Base-by-base conservation (phyloP, 2,888 invertebrate species). In the Aproaerema taeniolella region DNA sequence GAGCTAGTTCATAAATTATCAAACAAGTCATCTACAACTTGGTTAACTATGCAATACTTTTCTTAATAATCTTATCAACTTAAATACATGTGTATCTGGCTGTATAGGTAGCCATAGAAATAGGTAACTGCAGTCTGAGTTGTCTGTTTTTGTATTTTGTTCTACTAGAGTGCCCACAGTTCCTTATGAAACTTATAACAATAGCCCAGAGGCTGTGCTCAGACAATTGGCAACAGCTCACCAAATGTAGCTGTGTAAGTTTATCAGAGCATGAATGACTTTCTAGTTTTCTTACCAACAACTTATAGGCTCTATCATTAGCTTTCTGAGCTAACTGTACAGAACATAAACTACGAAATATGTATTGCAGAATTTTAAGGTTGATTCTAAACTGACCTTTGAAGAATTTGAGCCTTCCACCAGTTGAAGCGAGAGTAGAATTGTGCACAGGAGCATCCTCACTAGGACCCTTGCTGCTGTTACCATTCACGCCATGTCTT, bases 341-440 rank as follows among this genome's bases (percentile, higher is more conserved):
- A 20, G 4, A 6, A 6, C 20, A 20, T 20, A 20, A 20, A 20
- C 20, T 20, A 20, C 20, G 20, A 20, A 20, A 20, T 20, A 20
- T 20, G 4, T 20, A 20, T 8, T 6, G 20, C 8, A 20, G 8
- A 20, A 6, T 6, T 20, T 6, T 8, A 20, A 20, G 8, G 20
- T 20, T 20, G n/a, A n/a, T 20, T 20, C 20, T 32, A 43, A 44
- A 77, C 74, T 68, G 67, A 91, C 92, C 91, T 89, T 93, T 93
- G 74, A 92, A 93, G 81, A 93, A 93, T 74, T 93, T 93, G 55
- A 93, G 90, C 61, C 93, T 89, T 66, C 93, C 93, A 58, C 93
- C 93, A 69, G 91, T 88, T 49, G 86, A 66, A 61, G 72, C 61
- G 64, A 77, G 65, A 57, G 79, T 61, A 52, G 85, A 66, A 61